Base-by-base conservation (phyloP, 2,888 invertebrate species). In the Troides helena region DNA sequence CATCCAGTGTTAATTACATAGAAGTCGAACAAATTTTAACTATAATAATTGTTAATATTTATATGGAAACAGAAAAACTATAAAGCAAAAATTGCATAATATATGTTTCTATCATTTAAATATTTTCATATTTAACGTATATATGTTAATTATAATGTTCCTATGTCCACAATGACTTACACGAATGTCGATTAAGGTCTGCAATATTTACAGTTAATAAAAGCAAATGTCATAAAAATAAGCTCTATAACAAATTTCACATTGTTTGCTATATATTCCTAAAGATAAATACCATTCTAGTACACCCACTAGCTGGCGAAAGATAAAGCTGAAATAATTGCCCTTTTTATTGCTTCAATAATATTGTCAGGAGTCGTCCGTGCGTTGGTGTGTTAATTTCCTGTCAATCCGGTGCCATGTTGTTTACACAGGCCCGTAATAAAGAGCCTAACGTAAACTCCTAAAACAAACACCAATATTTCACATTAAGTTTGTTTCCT, bases 381-480 rank as follows among this genome's bases (percentile, higher is more conserved):
- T 67, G 69, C 68, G 63, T 67, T 30, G 74, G 74, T 75, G 74
- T 75, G 71, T 76, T 81, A 80, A 83, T 83, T 82, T 82, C 78
- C 80, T 79, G 76, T 73, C 77, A 73, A 75, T 74, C 70, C 72
- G 71, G 65, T 66, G 64, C 71, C 72, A 66, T 73, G 25, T 70
- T 85, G 83, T 87, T 87, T 84, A 80, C 77, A 74, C 80, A 80
- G 79, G 76, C 78, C 74, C 70, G 76, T 80, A 85, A 86, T 87
- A 86, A 88, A 83, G 75, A 78, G 75, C 73, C 69, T 73, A 76
- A 75, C 71, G 77, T 76, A 84, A 85, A 84, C 81, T 79, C 75
- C 77, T 75, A 78, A 81, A 81, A 81, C 84, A 85, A 85, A 87
- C 84, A 85, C 81, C 81, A 76, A 82, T 84, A 82, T 82, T 84